Percentiles rank a stretch among this genome's conserved stretches.
Conservation (phyloP, 2,113 vertebrate species). For the Rhinolophus ferrumequinum region DNA sequence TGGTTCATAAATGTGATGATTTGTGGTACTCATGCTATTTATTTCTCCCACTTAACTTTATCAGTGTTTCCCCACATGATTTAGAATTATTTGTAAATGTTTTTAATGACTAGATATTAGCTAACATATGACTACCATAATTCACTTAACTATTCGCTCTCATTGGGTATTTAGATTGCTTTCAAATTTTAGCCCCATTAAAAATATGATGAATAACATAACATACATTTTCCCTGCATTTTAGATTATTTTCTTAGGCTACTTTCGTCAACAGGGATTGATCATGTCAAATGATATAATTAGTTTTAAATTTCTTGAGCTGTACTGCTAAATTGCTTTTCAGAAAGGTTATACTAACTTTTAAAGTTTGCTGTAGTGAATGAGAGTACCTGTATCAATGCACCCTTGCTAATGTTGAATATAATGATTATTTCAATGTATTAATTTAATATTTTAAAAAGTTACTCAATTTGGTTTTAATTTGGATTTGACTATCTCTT, state of each 20-base stretch:
- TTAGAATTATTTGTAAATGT: slow-evolving; percentile 31
- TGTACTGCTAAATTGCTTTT: neutral
- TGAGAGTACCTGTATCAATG: neutral
- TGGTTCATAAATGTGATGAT: neutral
- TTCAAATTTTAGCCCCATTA: slow-evolving; percentile 1
- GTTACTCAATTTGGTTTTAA: slow-evolving; percentile 33
- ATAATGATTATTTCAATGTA: slow-evolving; percentile 53
- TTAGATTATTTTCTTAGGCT: slow-evolving; percentile 19
- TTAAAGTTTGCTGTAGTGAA: neutral
- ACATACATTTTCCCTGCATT: neutral
- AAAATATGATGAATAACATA: neutral
- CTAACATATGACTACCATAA: neutral
- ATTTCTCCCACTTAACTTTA: neutral
- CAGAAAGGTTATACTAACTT: neutral
- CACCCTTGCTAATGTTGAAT: neutral
- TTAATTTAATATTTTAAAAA: slow-evolving; percentile 15
- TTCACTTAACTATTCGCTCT: neutral
- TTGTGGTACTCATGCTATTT: neutral
- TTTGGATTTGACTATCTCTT: slow-evolving; percentile 24
- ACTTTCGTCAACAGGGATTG: neutral
- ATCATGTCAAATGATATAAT: neutral
- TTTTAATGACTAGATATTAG: slow-evolving; percentile 1
- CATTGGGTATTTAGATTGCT: neutral
- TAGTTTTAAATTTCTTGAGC: slow-evolving; percentile 3
- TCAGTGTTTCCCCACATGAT: neutral